phyloP scores from a whole-genome alignment of 2,113 vertebrate genomes.

The Sceloporus tristichus region DNA sequence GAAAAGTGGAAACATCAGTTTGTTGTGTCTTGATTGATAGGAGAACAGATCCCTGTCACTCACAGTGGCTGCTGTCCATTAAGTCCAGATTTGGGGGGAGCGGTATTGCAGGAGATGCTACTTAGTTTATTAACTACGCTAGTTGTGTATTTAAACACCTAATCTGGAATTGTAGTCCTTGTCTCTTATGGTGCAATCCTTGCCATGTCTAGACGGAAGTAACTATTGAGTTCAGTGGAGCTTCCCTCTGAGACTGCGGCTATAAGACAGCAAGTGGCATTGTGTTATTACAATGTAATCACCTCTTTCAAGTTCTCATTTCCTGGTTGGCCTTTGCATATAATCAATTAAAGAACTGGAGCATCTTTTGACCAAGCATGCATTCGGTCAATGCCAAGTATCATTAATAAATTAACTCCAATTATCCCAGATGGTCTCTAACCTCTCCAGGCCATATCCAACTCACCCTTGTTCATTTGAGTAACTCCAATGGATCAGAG shows the following conservation, averaged over 20 bases:
- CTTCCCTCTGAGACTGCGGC: background rate
- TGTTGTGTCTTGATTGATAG: no score
- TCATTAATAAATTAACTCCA: conserved; percentile 21
- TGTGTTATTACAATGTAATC: background rate
- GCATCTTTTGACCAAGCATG: background rate
- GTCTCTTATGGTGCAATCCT: background rate
- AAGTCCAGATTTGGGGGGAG: no score
- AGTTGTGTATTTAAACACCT: no score
- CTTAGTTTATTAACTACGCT: no score
- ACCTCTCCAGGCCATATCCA: background rate
- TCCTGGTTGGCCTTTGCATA: background rate
- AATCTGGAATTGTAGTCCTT: background rate
- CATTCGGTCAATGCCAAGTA: background rate
- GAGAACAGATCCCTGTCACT: no score
- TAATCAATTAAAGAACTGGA: background rate
- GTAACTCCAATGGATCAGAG: background rate
- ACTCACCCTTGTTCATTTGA: background rate
- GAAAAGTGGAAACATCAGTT: no score
- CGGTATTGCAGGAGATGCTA: no score
- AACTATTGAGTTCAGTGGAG: background rate
- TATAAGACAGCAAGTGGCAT: background rate
- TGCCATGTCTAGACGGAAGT: background rate
- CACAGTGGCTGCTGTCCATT: no score
- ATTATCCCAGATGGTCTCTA: background rate
- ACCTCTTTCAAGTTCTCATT: background rate